These are phyloP conservation scores for Ciconia boyciana DNA, from an alignment of 2,113 vertebrate species.

Conservation along the genomic window DNA sequence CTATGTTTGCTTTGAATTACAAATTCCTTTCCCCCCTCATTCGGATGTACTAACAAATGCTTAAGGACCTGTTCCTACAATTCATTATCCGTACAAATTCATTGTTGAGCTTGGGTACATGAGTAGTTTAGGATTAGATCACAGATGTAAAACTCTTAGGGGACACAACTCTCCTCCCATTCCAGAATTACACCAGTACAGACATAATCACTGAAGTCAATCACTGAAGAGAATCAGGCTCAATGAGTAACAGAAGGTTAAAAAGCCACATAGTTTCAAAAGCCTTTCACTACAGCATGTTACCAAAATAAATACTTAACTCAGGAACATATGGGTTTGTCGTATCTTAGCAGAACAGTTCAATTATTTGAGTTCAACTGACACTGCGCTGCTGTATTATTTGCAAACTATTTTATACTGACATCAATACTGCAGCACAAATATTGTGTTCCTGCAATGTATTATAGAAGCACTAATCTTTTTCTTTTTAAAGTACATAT, in stretches of 20 bases:
- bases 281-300: not conserved
- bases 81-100: not conserved
- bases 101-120: not conserved
- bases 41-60: not conserved
- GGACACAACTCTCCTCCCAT: not conserved
- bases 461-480: not conserved
- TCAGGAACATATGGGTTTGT: not conserved
- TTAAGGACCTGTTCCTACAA: not conserved
- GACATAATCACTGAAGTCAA: not conserved
- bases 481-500: not conserved
- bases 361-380: constrained; percentile 12
- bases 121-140: not conserved
- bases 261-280: not conserved
- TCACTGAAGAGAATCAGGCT: not conserved
- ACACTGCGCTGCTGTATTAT: not conserved
- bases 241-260: not conserved
- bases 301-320: constrained; percentile 1
- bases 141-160: not conserved
- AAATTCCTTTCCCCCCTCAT: not conserved
- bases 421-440: not conserved
- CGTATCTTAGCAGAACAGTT: not conserved
- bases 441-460: not conserved
- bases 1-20: not conserved
- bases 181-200: not conserved
- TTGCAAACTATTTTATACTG: constrained; percentile 18